Evolutionary conservation across 2,888 invertebrate genomes (phyloP).

Genomic region (Sisyra terminalis): DNA sequence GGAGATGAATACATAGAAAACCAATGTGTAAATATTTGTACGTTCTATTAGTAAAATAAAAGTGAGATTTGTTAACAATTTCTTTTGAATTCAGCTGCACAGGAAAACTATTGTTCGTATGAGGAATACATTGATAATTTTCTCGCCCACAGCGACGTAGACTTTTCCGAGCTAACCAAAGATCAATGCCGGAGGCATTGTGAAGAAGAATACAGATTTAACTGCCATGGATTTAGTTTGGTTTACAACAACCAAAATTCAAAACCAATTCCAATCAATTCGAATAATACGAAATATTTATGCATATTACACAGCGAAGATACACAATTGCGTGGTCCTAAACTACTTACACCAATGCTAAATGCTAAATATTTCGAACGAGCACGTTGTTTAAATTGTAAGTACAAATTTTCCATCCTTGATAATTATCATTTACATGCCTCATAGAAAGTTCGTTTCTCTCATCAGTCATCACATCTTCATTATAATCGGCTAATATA

Average conservation of each 20-base stretch:
- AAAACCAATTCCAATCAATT: conserved; percentile 13
- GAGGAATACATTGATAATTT: conserved; percentile 58
- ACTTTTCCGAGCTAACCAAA: conserved; percentile 31
- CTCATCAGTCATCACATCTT: conserved; percentile 3
- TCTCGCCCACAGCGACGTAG: conserved; percentile 43
- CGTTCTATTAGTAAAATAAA: background rate
- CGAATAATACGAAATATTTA: conserved; percentile 14
- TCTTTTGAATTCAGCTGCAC: conserved; percentile 22
- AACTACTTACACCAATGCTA: conserved; percentile 38
- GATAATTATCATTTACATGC: too few species aligned
- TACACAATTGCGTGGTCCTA: conserved; percentile 60
- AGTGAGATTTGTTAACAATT: background rate
- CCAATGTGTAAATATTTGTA: conserved; percentile 42
- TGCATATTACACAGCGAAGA: conserved; percentile 72
- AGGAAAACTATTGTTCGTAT: conserved; percentile 52
- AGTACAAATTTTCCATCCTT: conserved; percentile 19
- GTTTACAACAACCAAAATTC: conserved; percentile 13
- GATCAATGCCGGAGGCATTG: conserved; percentile 39
- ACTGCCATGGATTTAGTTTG: conserved; percentile 53
- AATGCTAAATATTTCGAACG: conserved; percentile 60
- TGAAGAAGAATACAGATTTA: conserved; percentile 43
- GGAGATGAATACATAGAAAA: conserved; percentile 73
- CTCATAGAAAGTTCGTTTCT: background rate
- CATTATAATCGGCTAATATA: background rate
- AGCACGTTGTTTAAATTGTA: conserved; percentile 72